These are phyloP conservation scores for Tetragonisca angustula DNA, from an alignment of 2,888 invertebrate species.

Conservation along the genomic window DNA sequence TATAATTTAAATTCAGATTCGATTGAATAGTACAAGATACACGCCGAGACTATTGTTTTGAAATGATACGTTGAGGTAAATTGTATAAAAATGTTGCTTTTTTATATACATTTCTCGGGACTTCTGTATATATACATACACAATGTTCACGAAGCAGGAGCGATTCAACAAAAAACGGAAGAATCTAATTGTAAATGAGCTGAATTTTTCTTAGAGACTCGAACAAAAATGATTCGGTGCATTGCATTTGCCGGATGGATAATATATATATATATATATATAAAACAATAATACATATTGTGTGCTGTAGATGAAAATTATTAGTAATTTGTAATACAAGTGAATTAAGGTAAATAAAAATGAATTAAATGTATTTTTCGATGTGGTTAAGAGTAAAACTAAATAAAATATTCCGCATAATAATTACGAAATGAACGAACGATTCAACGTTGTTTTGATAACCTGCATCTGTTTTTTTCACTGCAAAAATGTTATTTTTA, in stretches of 20 bases:
- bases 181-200: slow-evolving; percentile 1
- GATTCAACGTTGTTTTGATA: slow-evolving; percentile 1
- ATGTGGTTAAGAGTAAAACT: slow-evolving; percentile 20
- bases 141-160: background rate
- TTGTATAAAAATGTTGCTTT: slow-evolving; percentile 17
- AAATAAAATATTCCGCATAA: slow-evolving; percentile 16
- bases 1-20: slow-evolving; percentile 5
- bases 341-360: slow-evolving; percentile 27
- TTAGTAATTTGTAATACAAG: slow-evolving; percentile 33
- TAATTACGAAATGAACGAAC: slow-evolving; percentile 10
- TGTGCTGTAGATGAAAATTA: slow-evolving; percentile 23
- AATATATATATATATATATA: too few relatives aligned
- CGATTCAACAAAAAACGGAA: background rate
- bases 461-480: background rate
- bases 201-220: slow-evolving; percentile 16
- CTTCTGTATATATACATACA: background rate
- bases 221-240: background rate
- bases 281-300: slow-evolving; percentile 20
- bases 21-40: slow-evolving; percentile 2
- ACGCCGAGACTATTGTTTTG: slow-evolving; percentile 16
- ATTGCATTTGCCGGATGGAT: slow-evolving; percentile 5
- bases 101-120: slow-evolving; percentile 5
- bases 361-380: slow-evolving; percentile 39
- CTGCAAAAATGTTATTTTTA: background rate
- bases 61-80: slow-evolving; percentile 11